phyloP scores from a whole-genome alignment of 2,888 invertebrate genomes.

The Tribolium freemani region DNA sequence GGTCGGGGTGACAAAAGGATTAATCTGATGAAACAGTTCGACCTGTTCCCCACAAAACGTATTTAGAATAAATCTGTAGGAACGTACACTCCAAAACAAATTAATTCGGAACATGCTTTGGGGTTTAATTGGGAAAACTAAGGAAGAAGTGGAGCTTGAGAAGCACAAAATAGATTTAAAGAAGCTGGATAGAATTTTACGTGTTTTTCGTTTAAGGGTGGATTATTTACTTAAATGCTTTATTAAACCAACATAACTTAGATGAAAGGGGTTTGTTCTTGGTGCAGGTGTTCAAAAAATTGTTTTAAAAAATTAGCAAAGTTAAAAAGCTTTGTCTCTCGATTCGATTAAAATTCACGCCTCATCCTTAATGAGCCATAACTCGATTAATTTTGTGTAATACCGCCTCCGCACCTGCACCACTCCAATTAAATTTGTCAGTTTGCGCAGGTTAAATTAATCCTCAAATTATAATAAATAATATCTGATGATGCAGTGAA shows the following conservation, averaged over 20 bases:
- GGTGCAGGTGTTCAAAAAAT: conserved; percentile 29
- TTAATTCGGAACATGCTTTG: conserved; percentile 33
- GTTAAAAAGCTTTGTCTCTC: conserved; percentile 31
- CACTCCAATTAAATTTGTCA: conserved; percentile 4
- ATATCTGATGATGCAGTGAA: conserved; percentile 10
- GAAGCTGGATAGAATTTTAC: conserved; percentile 20
- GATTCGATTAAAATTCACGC: conserved; percentile 34
- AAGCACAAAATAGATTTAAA: conserved; percentile 20
- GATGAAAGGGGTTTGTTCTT: conserved; percentile 8
- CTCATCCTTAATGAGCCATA: conserved; percentile 26
- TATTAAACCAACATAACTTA: conserved; percentile 8
- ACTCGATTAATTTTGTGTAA: conserved; percentile 21
- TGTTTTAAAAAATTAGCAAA: conserved; percentile 32
- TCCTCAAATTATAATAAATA: conserved; percentile 21
- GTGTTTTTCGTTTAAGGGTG: conserved; percentile 10
- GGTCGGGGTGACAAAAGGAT: neutral
- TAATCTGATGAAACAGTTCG: neutral
- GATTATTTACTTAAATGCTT: neutral
- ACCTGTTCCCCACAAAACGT: neutral
- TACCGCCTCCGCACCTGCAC: conserved; percentile 16
- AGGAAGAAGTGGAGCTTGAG: conserved; percentile 27
- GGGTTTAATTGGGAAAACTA: conserved; percentile 26
- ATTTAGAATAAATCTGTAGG: conserved; percentile 7
- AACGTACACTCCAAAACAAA: conserved; percentile 19
- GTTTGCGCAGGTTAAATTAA: conserved; percentile 11